Base-by-base conservation (phyloP, 2,113 vertebrate species). In the Tachysurus fulvidraco region DNA sequence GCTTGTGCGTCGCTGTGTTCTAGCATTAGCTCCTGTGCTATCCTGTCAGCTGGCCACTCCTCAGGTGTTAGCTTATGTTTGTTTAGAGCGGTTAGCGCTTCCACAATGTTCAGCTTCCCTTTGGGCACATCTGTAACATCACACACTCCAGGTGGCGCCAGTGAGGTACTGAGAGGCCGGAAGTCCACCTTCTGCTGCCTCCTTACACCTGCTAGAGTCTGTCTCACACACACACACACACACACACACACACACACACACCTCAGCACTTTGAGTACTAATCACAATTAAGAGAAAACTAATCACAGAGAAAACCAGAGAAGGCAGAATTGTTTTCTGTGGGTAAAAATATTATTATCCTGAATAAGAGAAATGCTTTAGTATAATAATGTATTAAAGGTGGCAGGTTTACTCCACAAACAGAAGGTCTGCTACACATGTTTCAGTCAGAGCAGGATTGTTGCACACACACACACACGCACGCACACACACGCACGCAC, bases 111-210 rank as follows among this genome's bases (percentile, higher is more conserved):
- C 19, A 87, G 44, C 67, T 83, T 87, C 11, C 86, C 86, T 83
- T 83, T 83, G 36, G 86, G 71, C 17, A 87, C 86, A 2, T 74
- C 69, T n/a, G 69, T 10, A 92, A 89, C 5, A 86, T 78, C 25
- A 83, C n/a, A 59, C 65, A 83, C 25, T 54, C 54, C 64, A 7
- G 50, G 67, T 16, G 54, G 85, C 2, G 13, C 54, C 69, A 41
- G 30, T 25, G 30, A 23, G 7, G 21, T 7, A 5, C 83, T 84
- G 21, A 84, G n/a, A 6, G 83, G 67, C 5, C 83, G 67, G 28
- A 21, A 14, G 0, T 44, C 83, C 54, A 74, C 54, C 30, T 44
- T 30, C 52, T 60, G 52, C 54, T 7, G 19, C 54, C 13, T 84
- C 36, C 54, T 74, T 12, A 57, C n/a, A 86, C 44, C 57, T 54